Conservation (phyloP, 2,113 vertebrate species). For the Neotoma lepida region DNA sequence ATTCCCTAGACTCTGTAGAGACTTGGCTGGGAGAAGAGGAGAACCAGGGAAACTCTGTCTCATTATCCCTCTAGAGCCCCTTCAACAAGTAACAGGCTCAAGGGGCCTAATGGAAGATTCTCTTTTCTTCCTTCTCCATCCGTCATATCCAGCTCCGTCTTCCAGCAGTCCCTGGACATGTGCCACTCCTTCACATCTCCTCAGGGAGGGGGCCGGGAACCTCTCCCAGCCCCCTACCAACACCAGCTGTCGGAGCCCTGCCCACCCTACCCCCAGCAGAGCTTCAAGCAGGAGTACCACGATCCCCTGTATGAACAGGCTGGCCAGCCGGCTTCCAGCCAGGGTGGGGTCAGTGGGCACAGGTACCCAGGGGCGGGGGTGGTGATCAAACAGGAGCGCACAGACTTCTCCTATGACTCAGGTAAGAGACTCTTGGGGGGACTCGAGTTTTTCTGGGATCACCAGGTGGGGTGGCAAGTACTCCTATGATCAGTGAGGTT, state of each 20-base stretch:
- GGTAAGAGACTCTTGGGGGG: slow-evolving; percentile 85
- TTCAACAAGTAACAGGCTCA: not conserved
- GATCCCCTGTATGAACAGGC: slow-evolving; percentile 91
- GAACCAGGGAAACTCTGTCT: not conserved
- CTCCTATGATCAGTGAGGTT: not conserved
- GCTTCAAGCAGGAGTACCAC: slow-evolving; percentile 95
- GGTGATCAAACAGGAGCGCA: slow-evolving; percentile 96
- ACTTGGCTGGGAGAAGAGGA: not conserved
- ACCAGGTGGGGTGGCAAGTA: not conserved
- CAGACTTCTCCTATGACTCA: slow-evolving; percentile 92
- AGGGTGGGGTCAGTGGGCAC: slow-evolving; percentile 79
- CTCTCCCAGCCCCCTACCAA: slow-evolving; percentile 86
- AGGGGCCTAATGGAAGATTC: not conserved
- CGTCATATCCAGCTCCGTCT: slow-evolving; percentile 85
- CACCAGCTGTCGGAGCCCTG: slow-evolving; percentile 91
- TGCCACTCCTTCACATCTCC: slow-evolving; percentile 89
- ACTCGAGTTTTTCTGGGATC: not conserved
- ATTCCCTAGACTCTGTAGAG: not conserved
- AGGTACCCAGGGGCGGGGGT: slow-evolving; percentile 89
- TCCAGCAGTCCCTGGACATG: slow-evolving; percentile 89
- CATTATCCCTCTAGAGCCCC: not conserved
- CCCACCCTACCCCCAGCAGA: slow-evolving; percentile 91
- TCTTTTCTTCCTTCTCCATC: slow-evolving; percentile 40
- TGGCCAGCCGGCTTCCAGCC: slow-evolving; percentile 76
- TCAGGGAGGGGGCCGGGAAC: slow-evolving; percentile 89